Evolutionary conservation across 1,140 invertebrate species (phyloP).

Genomic region (Caenorhabditis inopinata): DNA sequence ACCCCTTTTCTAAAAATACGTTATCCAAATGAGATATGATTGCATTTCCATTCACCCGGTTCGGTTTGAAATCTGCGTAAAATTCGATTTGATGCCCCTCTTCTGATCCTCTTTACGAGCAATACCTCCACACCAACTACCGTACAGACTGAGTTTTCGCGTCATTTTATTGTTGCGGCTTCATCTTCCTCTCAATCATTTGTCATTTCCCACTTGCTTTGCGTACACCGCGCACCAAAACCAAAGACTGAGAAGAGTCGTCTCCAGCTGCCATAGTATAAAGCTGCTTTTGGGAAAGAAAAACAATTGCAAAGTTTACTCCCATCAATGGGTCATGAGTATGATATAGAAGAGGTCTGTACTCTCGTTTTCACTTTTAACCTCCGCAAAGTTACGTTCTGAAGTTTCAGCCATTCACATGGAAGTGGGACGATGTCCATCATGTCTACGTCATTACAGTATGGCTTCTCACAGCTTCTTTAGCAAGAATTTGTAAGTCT

Average conservation of each 20-base stretch:
- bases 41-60: neutral
- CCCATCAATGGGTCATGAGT: slow-evolving; percentile 26
- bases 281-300: neutral
- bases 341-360: slow-evolving; percentile 28
- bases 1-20: neutral
- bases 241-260: neutral
- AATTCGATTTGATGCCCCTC: neutral
- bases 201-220: neutral
- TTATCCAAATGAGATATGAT: neutral
- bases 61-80: neutral
- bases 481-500: slow-evolving; percentile 62
- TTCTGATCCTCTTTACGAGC: neutral
- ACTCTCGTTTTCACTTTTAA: neutral
- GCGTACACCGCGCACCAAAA: slow-evolving; percentile 31
- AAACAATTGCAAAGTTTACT: neutral
- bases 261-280: neutral
- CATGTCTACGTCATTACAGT: slow-evolving; percentile 52
- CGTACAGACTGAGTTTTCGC: neutral
- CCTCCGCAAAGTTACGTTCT: too few species aligned
- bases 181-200: slow-evolving; percentile 3
- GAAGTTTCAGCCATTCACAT: slow-evolving; percentile 51
- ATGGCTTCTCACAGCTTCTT: slow-evolving; percentile 57
- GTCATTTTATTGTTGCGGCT: slow-evolving; percentile 30
- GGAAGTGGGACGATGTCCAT: slow-evolving; percentile 56
- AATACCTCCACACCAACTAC: neutral